Evolutionary conservation across 2,113 vertebrate species (phyloP).

Genomic region (Thinocorus orbignyianus): DNA sequence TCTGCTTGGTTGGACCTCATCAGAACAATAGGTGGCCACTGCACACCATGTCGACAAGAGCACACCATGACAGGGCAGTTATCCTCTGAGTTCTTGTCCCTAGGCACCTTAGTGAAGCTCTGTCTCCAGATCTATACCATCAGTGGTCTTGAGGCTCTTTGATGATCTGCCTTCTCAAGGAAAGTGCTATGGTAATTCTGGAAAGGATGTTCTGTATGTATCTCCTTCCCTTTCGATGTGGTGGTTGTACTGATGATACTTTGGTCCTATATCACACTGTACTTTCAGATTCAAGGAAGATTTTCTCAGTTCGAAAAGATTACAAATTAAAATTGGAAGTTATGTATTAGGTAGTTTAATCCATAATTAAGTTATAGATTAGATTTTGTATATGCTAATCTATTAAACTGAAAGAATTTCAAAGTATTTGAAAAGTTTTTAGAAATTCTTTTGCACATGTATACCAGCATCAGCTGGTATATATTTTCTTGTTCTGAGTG

Average conservation of each 20-base stretch:
- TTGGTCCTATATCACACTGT: neutral
- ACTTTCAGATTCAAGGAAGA: neutral
- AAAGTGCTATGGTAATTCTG: neutral
- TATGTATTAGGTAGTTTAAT: neutral
- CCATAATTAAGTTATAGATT: neutral
- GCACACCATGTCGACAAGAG: accelerated
- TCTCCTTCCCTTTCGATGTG: neutral
- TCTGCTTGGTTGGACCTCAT: neutral
- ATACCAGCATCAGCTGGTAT: neutral
- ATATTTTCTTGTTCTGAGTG: neutral
- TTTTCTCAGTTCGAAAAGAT: neutral
- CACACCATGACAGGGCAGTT: neutral
- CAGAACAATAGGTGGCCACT: too few relatives aligned
- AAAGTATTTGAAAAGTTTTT: neutral
- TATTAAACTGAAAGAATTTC: neutral
- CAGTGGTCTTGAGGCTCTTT: neutral
- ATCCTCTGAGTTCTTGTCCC: neutral
- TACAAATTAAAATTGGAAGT: neutral
- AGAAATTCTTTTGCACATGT: neutral
- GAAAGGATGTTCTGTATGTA: neutral
- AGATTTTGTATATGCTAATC: neutral
- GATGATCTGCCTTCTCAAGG: neutral
- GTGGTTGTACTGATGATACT: neutral
- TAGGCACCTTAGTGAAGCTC: neutral
- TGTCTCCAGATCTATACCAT: neutral